Base-by-base conservation (phyloP, 1,140 invertebrate species). In the Caenorhabditis remanei region DNA sequence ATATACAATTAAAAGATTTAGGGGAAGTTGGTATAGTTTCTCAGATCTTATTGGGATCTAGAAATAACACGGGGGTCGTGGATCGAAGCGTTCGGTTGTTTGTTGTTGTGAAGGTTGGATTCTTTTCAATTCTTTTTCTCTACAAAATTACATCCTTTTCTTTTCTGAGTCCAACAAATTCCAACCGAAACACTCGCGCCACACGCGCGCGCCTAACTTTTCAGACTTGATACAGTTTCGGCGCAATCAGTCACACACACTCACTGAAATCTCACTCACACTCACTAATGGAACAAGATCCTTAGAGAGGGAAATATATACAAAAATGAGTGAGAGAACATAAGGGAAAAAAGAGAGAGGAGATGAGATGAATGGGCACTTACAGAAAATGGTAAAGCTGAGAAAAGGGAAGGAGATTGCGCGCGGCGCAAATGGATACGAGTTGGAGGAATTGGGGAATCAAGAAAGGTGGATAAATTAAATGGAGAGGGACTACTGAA, bases 71-170 rank as follows among this genome's bases (percentile, higher is more conserved):
- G 50, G 9, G 65, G 65, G 71, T 79, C 46, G 71, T 79, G 71
- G 71, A 79, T 79, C 71, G 46, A 50, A 79, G 71, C 46, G 46
- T 79, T 79, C 71, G 71, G 71, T 79, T 79, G 71, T 79, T 50
- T 50, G 71, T 79, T 79, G 65, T 71, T 19, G 65, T 71, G 71
- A 41, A 79, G 46, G 40, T 32, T 32, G 71, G 65, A 16, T 71
- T 19, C 11, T 43, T 43, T 65, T 14, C 4, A 32, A 13, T 32
- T 24, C 21, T 79, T 79, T 24, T 32, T 32, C 53, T n/a, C 24
- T 71, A 21, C 41, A 71, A 46, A 79, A 79, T 14, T 79, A 11
- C 53, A 9, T 53, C 11, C 50, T 53, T 53, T 53, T 50, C n/a
- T 79, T 79, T 75, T 75, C 24, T 41, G 8, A 24, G 7, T 50